Evolutionary conservation across 2,888 invertebrate species (phyloP).

Genomic region (Amphipoea oculea): DNA sequence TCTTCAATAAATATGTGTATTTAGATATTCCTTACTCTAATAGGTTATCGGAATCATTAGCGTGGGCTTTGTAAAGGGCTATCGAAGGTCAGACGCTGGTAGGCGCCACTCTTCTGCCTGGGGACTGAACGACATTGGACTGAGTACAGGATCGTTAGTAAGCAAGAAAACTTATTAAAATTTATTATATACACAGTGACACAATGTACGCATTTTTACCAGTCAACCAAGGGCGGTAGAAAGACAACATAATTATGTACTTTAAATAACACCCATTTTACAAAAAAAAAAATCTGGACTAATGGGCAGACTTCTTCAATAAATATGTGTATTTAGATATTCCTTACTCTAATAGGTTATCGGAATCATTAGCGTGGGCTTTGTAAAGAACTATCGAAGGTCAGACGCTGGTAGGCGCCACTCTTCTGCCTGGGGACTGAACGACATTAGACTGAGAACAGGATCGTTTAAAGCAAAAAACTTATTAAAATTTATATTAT

Average conservation of each 20-base stretch:
- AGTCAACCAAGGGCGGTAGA: no score
- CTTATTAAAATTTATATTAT: neutral
- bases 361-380: conserved; percentile 59
- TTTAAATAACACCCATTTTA: no score
- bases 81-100: conserved; percentile 34
- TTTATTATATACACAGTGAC: no score
- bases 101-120: conserved; percentile 55
- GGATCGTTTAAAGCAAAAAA: conserved; percentile 2
- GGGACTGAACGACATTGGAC: conserved; percentile 8
- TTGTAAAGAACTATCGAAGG: conserved; percentile 49
- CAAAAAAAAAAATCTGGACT: no score
- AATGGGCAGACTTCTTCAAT: neutral
- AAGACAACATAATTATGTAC: no score
- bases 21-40: conserved; percentile 36
- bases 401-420: conserved; percentile 50
- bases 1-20: neutral
- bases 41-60: conserved; percentile 58
- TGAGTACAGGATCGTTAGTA: neutral
- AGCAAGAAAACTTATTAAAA: neutral
- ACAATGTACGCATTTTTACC: no score
- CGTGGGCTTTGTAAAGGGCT: conserved; percentile 52
- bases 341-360: conserved; percentile 45
- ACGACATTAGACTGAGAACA: conserved; percentile 3
- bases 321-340: conserved; percentile 17
- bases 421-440: conserved; percentile 25